Evolutionary conservation across 2,113 vertebrate genomes (phyloP), one percentile per base, ranked within the genome.

Genomic region (Varanus salvator): DNA sequence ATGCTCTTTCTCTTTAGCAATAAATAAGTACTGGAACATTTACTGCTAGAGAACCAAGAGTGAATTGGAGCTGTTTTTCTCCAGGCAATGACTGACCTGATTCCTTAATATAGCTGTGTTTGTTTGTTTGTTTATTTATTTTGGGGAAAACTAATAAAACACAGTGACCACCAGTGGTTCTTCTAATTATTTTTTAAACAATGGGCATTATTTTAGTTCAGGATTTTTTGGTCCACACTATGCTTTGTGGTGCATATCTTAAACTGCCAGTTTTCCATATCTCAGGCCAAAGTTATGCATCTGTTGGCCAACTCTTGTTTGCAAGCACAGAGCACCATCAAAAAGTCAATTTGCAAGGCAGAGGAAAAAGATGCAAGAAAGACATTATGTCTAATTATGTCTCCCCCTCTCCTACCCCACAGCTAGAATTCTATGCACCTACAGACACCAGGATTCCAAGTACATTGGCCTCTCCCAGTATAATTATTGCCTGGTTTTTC

Each of bases 71-170:
- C 31, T 86, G 27, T 57, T 93, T 93, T 93, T 87, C 94, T 94
- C 60, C 90, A 93, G 93, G 95, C 92, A 93, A 7, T 57, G 92
- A 78, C 71, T 93, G 89, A 93, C 94, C 91, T 6, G 3, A 91
- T 93, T 96, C 78, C 82, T 93, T 78, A 91, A 92, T 82, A 78
- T 50, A 86, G 88, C 34, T 86, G 82, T 44, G 50, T 77, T 91
- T 90, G 23, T 85, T 84, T 84, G 50, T 77, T 91, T 90, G 23
- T 85, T 84, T 84, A 69, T 87, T 88, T 82, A 27, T 38, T 74
- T 85, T 74, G 87, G 50, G 85, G 69, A 88, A 84, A 85, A 54
- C 64, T 81, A 86, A 86, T 75, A 86, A 91, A 92, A 57, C 21
- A 76, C 69, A 64, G n/a, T 2, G 2, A 69, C 77, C 89, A 80